These are phyloP conservation scores for Anguilla japonica DNA, from an alignment of 2,113 vertebrate species.

Conservation along the genomic window DNA sequence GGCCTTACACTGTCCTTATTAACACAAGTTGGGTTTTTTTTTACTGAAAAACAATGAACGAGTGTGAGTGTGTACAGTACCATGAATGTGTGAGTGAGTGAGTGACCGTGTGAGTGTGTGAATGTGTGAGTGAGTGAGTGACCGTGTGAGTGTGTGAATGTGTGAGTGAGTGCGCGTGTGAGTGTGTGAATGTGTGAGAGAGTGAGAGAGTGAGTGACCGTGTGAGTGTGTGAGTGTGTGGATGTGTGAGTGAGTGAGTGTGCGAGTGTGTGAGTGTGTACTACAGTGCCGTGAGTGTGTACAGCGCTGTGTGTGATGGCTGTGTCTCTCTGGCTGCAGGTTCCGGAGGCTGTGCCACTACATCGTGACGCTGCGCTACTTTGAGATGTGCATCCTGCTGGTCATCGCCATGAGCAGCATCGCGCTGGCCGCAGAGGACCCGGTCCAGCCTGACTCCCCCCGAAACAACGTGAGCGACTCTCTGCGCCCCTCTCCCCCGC, in stretches of 20 bases:
- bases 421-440: conserved; percentile 88
- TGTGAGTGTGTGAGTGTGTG: no score
- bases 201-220: not conserved
- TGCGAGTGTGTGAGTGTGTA: no score
- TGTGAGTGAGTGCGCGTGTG: no score
- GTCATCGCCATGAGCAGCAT: conserved; percentile 95
- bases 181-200: no score
- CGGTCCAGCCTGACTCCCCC: conserved; percentile 84
- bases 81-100: no score
- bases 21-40: not conserved
- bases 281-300: not conserved
- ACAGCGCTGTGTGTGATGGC: not conserved
- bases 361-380: conserved; percentile 84
- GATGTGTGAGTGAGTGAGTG: no score
- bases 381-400: conserved; percentile 89
- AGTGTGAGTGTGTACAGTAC: no score
- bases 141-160: not conserved
- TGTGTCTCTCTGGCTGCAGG: conserved; percentile 52
- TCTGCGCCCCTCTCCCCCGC: not conserved
- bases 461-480: conserved; percentile 82
- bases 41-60: no score
- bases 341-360: conserved; percentile 88
- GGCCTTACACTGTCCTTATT: not conserved
- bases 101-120: not conserved
- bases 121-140: not conserved